These are phyloP conservation scores for Channa argus DNA, from an alignment of 2,113 vertebrate genomes.

Conservation along the genomic window DNA sequence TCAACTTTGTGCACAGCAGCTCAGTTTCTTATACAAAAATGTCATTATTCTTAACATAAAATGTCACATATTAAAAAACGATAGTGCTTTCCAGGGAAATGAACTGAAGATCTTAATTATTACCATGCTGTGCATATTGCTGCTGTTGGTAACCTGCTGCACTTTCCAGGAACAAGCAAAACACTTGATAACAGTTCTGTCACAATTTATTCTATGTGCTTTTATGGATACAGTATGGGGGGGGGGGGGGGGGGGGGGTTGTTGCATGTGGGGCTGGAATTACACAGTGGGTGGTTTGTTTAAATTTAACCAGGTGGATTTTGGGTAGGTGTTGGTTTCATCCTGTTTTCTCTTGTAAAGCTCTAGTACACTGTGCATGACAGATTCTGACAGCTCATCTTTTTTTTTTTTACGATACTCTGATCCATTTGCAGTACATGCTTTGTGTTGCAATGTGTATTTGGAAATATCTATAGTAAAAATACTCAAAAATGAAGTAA, in stretches of 20 bases:
- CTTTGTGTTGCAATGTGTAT: neutral
- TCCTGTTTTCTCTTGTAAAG: neutral
- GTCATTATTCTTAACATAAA: too few relatives aligned
- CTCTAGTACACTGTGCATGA: neutral
- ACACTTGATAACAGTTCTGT: too few relatives aligned
- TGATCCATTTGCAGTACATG: neutral
- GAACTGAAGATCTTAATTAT: neutral
- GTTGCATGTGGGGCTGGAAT: constrained; percentile 37
- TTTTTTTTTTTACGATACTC: too few relatives aligned
- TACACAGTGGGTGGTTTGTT: constrained; percentile 48
- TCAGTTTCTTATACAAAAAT: too few relatives aligned
- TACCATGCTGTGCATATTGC: neutral
- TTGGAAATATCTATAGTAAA: neutral
- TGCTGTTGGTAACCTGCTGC: neutral
- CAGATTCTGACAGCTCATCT: neutral
- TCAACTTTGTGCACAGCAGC: too few relatives aligned
- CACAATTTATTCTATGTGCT: neutral
- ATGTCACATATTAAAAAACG: too few relatives aligned
- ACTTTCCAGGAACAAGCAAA: too few relatives aligned
- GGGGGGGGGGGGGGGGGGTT: too few relatives aligned
- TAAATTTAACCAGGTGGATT: constrained; percentile 41
- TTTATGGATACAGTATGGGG: neutral
- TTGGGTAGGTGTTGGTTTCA: constrained; percentile 11
- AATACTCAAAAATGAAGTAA: neutral
- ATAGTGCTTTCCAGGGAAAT: too few relatives aligned